These are phyloP conservation scores for Semaprochilodus insignis DNA, from an alignment of 2,797 vertebrate species.

Conservation along the genomic window DNA sequence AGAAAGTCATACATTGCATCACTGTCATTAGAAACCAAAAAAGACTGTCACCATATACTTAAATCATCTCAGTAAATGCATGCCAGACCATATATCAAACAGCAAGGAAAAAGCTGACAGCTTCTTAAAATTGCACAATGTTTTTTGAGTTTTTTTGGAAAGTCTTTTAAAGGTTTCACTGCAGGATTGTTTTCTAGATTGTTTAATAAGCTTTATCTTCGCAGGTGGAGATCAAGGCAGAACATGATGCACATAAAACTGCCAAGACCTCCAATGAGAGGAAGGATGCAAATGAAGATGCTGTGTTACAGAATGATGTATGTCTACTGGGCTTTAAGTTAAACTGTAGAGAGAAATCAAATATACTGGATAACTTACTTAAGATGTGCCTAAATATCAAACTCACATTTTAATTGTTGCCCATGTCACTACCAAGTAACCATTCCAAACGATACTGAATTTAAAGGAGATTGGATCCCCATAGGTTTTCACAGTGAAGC, in stretches of 20 bases:
- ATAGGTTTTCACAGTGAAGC: conserved; percentile 35
- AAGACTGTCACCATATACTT: too few relatives aligned
- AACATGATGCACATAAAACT: fast-evolving
- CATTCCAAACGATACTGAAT: not conserved
- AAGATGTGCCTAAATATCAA: too few relatives aligned
- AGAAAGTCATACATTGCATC: not conserved
- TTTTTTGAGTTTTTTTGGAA: too few relatives aligned
- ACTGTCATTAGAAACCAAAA: too few relatives aligned
- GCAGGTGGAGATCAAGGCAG: not conserved
- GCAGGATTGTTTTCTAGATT: not conserved
- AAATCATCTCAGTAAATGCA: too few relatives aligned
- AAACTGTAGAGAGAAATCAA: too few relatives aligned
- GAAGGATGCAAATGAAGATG: not conserved
- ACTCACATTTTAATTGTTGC: not conserved
- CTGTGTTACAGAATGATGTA: not conserved
- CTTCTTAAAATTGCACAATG: too few relatives aligned
- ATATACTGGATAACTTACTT: too few relatives aligned
- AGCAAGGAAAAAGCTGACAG: too few relatives aligned
- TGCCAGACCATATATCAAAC: too few relatives aligned
- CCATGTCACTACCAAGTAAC: conserved; percentile 6
- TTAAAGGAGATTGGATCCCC: conserved; percentile 12
- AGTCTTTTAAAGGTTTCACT: too few relatives aligned
- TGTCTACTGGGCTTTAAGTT: not conserved
- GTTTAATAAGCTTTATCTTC: not conserved
- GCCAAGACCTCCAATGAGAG: not conserved